Base-by-base conservation (phyloP, 2,888 invertebrate species). In the Mesodorylaimus sp. region DNA sequence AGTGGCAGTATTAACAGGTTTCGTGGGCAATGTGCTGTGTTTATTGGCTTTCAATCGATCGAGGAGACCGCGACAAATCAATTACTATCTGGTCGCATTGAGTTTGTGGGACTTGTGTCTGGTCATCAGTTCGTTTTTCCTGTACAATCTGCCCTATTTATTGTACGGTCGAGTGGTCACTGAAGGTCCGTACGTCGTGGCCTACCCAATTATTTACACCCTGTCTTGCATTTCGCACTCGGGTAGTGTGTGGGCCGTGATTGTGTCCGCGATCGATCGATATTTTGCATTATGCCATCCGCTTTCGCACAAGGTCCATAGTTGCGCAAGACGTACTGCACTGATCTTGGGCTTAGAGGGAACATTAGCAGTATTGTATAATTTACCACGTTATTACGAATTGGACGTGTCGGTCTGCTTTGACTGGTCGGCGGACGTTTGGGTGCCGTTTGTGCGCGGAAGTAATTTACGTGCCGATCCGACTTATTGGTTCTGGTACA, bases 231-330 rank as follows among this genome's bases (percentile, higher is more conserved):
- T 21, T 7, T 13, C 41, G 10, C 41, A 39, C 21, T 16, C 13
- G 5, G 41, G 41, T 16, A 19, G n/a, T 21, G 21, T 39, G 7
- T 39, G 41, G 41, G 21, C 21, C 41, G 21, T 39, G 7, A 21
- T 39, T 7, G 16, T 39, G 41, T 21, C 21, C 5, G 10, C 41
- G 21, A 13, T 39, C 16, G 41, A 39, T 19, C 41, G 41, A n/a
- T 39, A 39, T 39, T 39, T 39, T 21, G 41, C 41, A 13, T 39
- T 39, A 21, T 39, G 41, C 41, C 41, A 21, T n/a, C 41, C 41
- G 21, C 21, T 39, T 7, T 19, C 7, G 21, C 21, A 39, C 41
- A 19, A 19, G 41, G 21, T 21, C 21, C 21, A 21, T 13, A 21
- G 21, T 21, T 16, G n/a, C 41, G 21, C 10, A 21, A 7, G 7